These are phyloP conservation scores for Synergus umbraculus DNA, from an alignment of 2,888 invertebrate species.

Conservation along the genomic window DNA sequence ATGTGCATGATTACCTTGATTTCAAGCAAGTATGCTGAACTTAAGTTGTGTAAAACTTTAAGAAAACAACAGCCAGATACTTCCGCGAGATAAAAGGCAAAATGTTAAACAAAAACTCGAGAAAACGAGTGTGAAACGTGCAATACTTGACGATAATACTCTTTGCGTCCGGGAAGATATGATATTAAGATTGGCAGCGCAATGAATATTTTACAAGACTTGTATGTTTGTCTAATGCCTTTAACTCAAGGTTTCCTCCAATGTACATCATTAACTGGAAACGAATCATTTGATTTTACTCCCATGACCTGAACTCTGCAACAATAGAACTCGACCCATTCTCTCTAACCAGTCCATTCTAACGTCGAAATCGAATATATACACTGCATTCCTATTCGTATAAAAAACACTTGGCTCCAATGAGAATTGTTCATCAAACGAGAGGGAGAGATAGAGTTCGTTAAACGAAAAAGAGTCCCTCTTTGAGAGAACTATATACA, in stretches of 20 bases:
- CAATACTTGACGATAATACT: constrained; percentile 54
- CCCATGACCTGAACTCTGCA: constrained; percentile 42
- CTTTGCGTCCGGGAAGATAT: constrained; percentile 63
- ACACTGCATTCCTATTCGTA: constrained; percentile 49
- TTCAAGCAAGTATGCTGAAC: background rate
- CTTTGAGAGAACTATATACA: constrained; percentile 52
- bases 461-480: constrained; percentile 42
- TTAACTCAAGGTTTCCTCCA: constrained; percentile 48
- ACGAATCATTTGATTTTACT: constrained; percentile 61
- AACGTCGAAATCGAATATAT: constrained; percentile 44
- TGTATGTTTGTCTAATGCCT: constrained; percentile 28
- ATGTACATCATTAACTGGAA: constrained; percentile 57
- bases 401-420: constrained; percentile 60
- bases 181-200: constrained; percentile 72
- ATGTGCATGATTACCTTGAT: constrained; percentile 29
- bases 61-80: background rate
- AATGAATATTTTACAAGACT: constrained; percentile 65
- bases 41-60: background rate
- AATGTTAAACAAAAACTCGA: background rate
- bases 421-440: constrained; percentile 50
- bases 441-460: background rate
- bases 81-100: background rate
- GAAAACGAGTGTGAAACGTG: constrained; percentile 45
- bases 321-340: constrained; percentile 40
- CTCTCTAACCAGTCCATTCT: constrained; percentile 25